Base-by-base conservation (phyloP, 2,797 vertebrate species). In the Danio jaintianensis region DNA sequence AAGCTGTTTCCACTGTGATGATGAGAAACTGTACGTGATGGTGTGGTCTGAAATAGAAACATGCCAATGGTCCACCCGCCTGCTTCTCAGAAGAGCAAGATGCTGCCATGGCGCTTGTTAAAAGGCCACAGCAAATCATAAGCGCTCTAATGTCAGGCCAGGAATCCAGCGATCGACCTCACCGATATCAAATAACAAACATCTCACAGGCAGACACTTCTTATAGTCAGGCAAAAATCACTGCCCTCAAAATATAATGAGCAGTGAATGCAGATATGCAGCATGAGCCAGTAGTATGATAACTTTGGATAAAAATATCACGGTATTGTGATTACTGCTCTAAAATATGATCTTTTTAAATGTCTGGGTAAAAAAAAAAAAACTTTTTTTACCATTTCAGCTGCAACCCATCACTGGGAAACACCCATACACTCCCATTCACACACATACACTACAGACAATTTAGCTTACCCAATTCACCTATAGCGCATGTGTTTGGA, bases 141-240 rank as follows among this genome's bases (percentile, higher is more conserved):
- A 79, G 43, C 48, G 72, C 58, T 79, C 78, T 79, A 7, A 53
- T 72, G 68, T 63, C 78, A 72, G 40, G 68, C 58, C 78, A 79
- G 47, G 68, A 72, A 79, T 71, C 13, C n/a, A 15, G 9, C 1
- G 9, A 29, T 11, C 29, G 47, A 43, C 18, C 45, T 18, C 58
- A 11, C 47, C 45, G 0, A 4, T 43, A 64, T 79, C 78, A 79
- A 4, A 72, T 79, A 11, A 45, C 58, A 66, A 68, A 9, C 16
- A 45, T 45, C 38, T 58, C 9, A 48, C 4, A 3, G 36, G n/a
- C 6, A 2, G 7, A 8, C 53, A 29, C 29, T 29, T 50, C 22
- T 59, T 29, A 63, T 20, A 22, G 63, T n/a, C 56, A 2, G 18
- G 10, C 18, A 50, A 15, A 16, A 79, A 22, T 38, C 1, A 78